Percentiles rank a stretch among this genome's conserved stretches.
Evolutionary conservation across 2,888 invertebrate species (phyloP).

Genomic region (Caenorhabditis virilis): DNA sequence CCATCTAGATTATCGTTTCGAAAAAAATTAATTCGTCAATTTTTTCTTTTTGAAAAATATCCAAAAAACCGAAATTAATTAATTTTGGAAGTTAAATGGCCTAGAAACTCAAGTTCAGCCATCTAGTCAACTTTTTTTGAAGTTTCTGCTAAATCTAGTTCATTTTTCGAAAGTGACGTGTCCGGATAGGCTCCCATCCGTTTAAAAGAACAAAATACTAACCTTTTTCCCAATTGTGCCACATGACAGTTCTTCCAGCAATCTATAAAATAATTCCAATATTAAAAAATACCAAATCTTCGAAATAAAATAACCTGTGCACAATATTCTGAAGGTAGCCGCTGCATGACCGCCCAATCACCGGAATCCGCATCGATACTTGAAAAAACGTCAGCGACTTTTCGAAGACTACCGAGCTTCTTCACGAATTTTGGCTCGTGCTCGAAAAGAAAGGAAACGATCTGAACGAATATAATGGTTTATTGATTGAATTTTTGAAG

Average conservation of each 20-base stretch:
- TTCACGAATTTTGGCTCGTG: slow-evolving; percentile 20
- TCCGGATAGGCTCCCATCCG: no score
- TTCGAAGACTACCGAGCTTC: slow-evolving; percentile 13
- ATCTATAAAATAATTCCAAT: slow-evolving; percentile 3
- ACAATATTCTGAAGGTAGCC: slow-evolving; percentile 15
- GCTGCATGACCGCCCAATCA: slow-evolving; percentile 4
- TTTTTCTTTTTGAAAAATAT: slow-evolving; percentile 6
- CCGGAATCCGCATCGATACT: slow-evolving; percentile 8
- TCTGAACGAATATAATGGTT: no score
- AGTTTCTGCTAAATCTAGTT: no score
- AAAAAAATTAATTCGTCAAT: not conserved
- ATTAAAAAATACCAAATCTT: not conserved
- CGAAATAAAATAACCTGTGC: slow-evolving; percentile 3
- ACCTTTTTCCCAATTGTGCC: slow-evolving; percentile 13
- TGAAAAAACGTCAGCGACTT: slow-evolving; percentile 15
- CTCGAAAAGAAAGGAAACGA: slow-evolving; percentile 17
- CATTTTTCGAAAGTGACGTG: no score
- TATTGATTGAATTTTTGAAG: no score
- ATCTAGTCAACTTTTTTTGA: no score
- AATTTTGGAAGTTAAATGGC: no score
- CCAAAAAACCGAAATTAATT: no score
- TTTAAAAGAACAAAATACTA: no score
- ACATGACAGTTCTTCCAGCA: slow-evolving; percentile 21
- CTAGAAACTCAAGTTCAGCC: no score
- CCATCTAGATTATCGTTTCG: no score